Evolutionary conservation across 2,797 vertebrate species (phyloP), one percentile per base, ranked within the genome.

Genomic region (Galago senegalensis): DNA sequence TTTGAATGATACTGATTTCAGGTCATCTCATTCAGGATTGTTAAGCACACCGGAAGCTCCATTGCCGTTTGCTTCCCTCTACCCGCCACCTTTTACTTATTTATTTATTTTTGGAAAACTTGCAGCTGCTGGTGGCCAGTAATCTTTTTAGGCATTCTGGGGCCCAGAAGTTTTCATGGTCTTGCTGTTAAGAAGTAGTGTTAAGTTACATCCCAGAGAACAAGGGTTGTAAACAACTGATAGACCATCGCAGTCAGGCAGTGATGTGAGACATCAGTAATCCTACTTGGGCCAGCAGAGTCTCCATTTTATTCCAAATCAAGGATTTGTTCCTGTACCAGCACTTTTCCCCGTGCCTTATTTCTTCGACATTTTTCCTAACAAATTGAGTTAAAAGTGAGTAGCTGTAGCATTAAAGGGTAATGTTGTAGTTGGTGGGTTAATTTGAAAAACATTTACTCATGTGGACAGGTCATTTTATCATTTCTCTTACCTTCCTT

Each of bases 71-170:
- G 27, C 11, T 14, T 67, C 18, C 86, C 79, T 69, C 9, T 13
- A 49, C 46, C 49, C 82, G 3, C 23, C 18, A 40, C 17, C 16
- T 61, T 77, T 81, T 23, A 17, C 80, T 79, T 76, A 63, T 43
- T 31, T 31, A 6, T 46, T 46, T 89, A 25, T 25, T 82, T 49
- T 85, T 80, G 53, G 23, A 95, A 97, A 72, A 97, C 96, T 97
- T 93, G 95, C 94, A 81, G 97, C 97, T 72, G 97, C 87, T 96
- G 93, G 95, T 84, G 94, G 97, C n/a, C 96, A 98, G 85, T 97
- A 90, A 93, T 9, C 40, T 87, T 56, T 49, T 56, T 12, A 73
- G 46, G 43, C 63, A 31, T 4, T 7, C 29, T 16, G 85, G 65
- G 21, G 6, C 85, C 11, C 37, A 49, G 79, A 85, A 91, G 75